Base-by-base conservation (phyloP, 1,140 invertebrate genomes). In the Pseudomyrmex pallidus region DNA sequence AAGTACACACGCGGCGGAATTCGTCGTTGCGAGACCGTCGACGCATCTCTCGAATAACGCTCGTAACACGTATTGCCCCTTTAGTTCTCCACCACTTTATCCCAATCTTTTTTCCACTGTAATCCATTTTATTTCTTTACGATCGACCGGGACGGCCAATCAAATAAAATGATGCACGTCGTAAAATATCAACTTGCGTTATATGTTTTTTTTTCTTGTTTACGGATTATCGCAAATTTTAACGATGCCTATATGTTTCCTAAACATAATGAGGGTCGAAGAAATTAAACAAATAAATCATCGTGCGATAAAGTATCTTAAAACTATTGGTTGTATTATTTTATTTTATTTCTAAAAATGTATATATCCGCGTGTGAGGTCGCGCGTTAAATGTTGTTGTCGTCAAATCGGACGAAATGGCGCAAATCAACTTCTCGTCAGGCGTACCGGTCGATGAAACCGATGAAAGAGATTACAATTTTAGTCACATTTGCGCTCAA, bases 61-160 rank as follows among this genome's bases (percentile, higher is more conserved):
- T 73, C 88, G 85, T 89, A 85, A 89, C 87, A 89, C 85, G 87
- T 85, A 88, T 83, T 88, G 77, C 84, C 77, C 35, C 86, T 88
- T 88, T 88, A 88, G 87, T 35, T 74, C 62, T 83, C 74, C 59
- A 74, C 59, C 44, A 7, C 5, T 3, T 35, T 7, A 35, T 17
- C 25, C 57, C 68, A 63, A 48, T 57, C 25, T 76, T 67, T 59
- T 57, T 77, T 73, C 15, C 87, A 59, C 76, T 80, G 46, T 87
- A 82, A 52, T 85, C 20, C 44, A 82, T 80, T 85, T 70, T 54
- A 56, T 61, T 35, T 46, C 73, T 80, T 68, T 84, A 77, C 59
- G 83, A 87, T 83, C 74, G 70, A 83, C 68, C 74, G 66, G 73
- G 57, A 85, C 77, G 68, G 78, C 73, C 66, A 46, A 82, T 44